Base-by-base conservation (phyloP, 1,140 invertebrate species). In the Hirudo medicinalis region DNA sequence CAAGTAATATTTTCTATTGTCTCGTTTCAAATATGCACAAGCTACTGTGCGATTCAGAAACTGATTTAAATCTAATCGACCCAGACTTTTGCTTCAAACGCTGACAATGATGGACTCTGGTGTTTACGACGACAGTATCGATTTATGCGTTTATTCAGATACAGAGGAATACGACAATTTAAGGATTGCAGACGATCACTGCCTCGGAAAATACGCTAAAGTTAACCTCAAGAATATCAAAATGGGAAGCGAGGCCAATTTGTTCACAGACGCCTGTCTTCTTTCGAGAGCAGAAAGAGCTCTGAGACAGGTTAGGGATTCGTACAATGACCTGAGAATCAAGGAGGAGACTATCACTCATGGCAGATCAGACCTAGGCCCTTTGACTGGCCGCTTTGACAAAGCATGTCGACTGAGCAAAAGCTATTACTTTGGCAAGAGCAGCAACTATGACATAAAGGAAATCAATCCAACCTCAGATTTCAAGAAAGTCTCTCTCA, bases 321-420 rank as follows among this genome's bases (percentile, higher is more conserved):
- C 57, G 0, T 63, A 63, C 29, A 32, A 63, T 15, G 57, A 63
- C 57, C 57, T 63, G 57, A 63, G 57, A 63, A 63, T 22, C 22
- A 32, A 32, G 11, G 57, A 63, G 8, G 29, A 63, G 29, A 32
- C 9, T 15, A 63, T 25, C 29, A 15, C 57, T 6, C 22, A 63
- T n/a, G 57, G 43, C 43, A 49, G 43, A 17, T 49, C 57, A 6
- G 29, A 63, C 29, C 29, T 63, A 2, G 57, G 29, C 8, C 29
- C 57, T n/a, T 11, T 63, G 57, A 63, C 57, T 2, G 57, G 57
- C 57, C 57, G 57, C 57, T 63, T 63, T 11, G 29, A 63, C 19
- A 63, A 63, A 63, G 57, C 57, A n/a, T 25, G 57, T 32, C 57
- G 57, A 22, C 57, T 63, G 57, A 63, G 57, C 29, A 63, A 63